Percentiles rank a stretch among this genome's conserved stretches.
Evolutionary conservation across 2,888 invertebrate species (phyloP).

Genomic region (Hemaris fuciformis): DNA sequence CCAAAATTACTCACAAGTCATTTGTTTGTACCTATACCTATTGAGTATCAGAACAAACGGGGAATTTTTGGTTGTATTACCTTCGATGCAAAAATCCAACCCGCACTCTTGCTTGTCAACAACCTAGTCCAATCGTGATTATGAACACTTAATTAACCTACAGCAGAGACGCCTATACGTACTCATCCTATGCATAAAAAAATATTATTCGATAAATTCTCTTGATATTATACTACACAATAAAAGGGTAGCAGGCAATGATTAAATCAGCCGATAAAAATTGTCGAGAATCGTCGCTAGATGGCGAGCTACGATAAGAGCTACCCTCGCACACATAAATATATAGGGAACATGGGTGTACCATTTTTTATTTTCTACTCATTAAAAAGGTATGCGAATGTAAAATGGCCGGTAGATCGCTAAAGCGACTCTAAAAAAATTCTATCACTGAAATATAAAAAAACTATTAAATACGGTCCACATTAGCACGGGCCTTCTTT

Average conservation of each 20-base stretch:
- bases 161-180: not conserved
- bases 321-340: constrained; percentile 30
- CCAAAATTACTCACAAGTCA: too few relatives aligned
- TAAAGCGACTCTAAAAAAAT: not conserved
- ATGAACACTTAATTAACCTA: too few relatives aligned
- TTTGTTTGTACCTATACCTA: too few relatives aligned
- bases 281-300: constrained; percentile 56
- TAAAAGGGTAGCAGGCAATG: constrained; percentile 72
- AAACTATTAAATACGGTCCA: too few relatives aligned
- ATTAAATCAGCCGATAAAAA: constrained; percentile 76
- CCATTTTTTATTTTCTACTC: constrained; percentile 17
- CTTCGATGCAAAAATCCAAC: too few relatives aligned
- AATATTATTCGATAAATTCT: constrained; percentile 58
- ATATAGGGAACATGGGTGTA: constrained; percentile 13
- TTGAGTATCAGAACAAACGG: too few relatives aligned
- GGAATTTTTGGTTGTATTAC: too few relatives aligned
- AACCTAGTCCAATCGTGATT: too few relatives aligned
- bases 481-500: too few relatives aligned
- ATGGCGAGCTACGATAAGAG: constrained; percentile 59
- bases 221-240: constrained; percentile 32
- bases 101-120: too few relatives aligned
- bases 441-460: too few relatives aligned
- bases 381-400: not conserved
- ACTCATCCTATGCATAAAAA: constrained; percentile 43
- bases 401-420: not conserved